phyloP scores from a whole-genome alignment of 2,113 vertebrate species.

The Lasiurus cinereus region DNA sequence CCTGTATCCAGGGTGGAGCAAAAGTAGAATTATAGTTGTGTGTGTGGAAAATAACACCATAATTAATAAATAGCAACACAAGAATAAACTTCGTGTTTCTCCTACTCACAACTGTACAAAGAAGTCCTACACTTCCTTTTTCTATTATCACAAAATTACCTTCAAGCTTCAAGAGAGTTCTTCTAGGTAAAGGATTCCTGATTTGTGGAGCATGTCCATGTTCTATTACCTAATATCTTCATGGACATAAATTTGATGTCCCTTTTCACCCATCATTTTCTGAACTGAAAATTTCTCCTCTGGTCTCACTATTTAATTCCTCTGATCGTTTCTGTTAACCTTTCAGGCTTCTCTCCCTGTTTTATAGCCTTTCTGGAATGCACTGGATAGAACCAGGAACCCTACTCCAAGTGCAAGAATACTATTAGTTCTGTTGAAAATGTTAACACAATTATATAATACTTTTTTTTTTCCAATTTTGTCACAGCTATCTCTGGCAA shows the following conservation, averaged over 20 bases:
- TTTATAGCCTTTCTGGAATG: neutral
- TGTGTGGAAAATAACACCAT: neutral
- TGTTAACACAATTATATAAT: slow-evolving; percentile 1
- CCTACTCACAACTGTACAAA: neutral
- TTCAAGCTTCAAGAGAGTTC: neutral
- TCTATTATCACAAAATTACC: slow-evolving; percentile 26
- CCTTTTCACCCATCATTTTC: slow-evolving; percentile 22
- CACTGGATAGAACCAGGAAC: neutral
- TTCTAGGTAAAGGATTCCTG: neutral
- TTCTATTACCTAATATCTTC: neutral
- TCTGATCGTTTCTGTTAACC: slow-evolving; percentile 37
- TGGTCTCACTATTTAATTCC: neutral
- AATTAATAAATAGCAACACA: neutral
- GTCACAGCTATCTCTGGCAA: neutral
- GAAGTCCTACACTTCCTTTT: neutral
- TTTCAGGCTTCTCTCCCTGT: neutral
- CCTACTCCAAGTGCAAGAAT: neutral
- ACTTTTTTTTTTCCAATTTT: neutral
- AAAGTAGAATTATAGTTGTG: neutral
- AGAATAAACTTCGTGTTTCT: neutral
- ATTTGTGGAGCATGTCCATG: neutral
- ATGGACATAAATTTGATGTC: slow-evolving; percentile 20
- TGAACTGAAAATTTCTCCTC: slow-evolving; percentile 11
- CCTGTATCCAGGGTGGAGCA: neutral
- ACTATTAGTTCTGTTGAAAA: slow-evolving; percentile 8